Evolutionary conservation across 2,888 invertebrate genomes (phyloP).

Genomic region (Brachyptera risi): DNA sequence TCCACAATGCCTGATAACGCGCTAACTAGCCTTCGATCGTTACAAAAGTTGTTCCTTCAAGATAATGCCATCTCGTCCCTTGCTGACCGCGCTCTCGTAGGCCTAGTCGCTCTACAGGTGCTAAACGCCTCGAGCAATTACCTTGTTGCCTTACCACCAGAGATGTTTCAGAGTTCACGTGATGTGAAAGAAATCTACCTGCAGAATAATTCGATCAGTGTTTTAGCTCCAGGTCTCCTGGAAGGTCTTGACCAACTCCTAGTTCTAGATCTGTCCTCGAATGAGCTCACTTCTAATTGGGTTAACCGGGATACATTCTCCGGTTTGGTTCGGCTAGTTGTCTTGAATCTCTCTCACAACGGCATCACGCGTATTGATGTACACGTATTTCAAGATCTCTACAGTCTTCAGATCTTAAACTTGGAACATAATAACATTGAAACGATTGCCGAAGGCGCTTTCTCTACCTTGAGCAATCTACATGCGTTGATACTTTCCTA

Average conservation of each 20-base stretch:
- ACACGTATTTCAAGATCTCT: conserved; percentile 67
- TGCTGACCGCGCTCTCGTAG: conserved; percentile 69
- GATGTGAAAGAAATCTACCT: conserved; percentile 68
- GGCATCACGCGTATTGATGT: conserved; percentile 66
- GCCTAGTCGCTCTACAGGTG: conserved; percentile 61
- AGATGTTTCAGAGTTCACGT: conserved; percentile 68
- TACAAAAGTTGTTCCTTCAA: conserved; percentile 66
- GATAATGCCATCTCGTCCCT: conserved; percentile 71
- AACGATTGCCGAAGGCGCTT: conserved; percentile 67
- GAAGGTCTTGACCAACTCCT: conserved; percentile 69
- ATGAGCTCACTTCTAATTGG: conserved; percentile 73
- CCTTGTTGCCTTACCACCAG: conserved; percentile 70
- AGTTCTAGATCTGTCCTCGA: conserved; percentile 67
- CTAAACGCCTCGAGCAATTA: conserved; percentile 78
- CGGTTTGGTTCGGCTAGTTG: conserved; percentile 66
- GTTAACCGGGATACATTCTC: conserved; percentile 74
- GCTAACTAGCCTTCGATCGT: conserved; percentile 62
- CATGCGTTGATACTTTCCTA: conserved; percentile 70
- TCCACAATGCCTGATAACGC: conserved; percentile 65
- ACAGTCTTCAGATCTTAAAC: conserved; percentile 69
- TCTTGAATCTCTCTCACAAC: conserved; percentile 71
- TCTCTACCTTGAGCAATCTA: conserved; percentile 69
- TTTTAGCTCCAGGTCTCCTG: conserved; percentile 69
- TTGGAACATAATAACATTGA: conserved; percentile 68
- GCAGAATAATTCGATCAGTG: conserved; percentile 71